Conservation (phyloP, 1,140 invertebrate genomes). For the Euglossa dilemma region DNA sequence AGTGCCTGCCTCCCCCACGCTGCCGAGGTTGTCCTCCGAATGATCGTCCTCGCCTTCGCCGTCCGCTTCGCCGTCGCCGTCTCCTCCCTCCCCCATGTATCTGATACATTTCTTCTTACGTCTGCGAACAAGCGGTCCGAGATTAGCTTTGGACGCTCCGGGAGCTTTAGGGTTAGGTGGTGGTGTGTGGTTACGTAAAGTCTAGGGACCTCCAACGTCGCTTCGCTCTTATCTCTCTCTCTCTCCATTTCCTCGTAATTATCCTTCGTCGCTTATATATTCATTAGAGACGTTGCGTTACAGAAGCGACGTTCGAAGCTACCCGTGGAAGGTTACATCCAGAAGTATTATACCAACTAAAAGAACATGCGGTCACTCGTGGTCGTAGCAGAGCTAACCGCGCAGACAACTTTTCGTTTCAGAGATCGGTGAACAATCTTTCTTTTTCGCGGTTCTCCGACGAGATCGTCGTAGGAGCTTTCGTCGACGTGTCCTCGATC, state of each 20-base stretch:
- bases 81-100: conserved; percentile 91
- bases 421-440: background rate
- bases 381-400: conserved; percentile 53
- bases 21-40: conserved; percentile 90
- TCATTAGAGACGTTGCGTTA: too few relatives aligned
- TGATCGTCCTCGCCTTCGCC: conserved; percentile 86
- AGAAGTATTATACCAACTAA: conserved; percentile 64
- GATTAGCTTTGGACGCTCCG: conserved; percentile 27
- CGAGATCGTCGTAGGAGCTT: background rate
- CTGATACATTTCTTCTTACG: conserved; percentile 99
- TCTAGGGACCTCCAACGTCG: background rate
- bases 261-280: too few relatives aligned
- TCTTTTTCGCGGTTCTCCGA: background rate
- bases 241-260: too few relatives aligned
- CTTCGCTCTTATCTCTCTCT: background rate
- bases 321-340: conserved; percentile 56
- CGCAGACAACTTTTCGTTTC: conserved; percentile 36
- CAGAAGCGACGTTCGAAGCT: conserved; percentile 7
- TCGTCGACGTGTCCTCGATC: background rate
- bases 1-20: conserved; percentile 88
- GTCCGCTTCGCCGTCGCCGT: conserved; percentile 86
- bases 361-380: conserved; percentile 78
- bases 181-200: conserved; percentile 4
- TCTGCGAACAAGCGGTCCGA: conserved; percentile 84
- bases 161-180: background rate